Conservation (phyloP, 2,888 invertebrate species). For the Tipula helvola region DNA sequence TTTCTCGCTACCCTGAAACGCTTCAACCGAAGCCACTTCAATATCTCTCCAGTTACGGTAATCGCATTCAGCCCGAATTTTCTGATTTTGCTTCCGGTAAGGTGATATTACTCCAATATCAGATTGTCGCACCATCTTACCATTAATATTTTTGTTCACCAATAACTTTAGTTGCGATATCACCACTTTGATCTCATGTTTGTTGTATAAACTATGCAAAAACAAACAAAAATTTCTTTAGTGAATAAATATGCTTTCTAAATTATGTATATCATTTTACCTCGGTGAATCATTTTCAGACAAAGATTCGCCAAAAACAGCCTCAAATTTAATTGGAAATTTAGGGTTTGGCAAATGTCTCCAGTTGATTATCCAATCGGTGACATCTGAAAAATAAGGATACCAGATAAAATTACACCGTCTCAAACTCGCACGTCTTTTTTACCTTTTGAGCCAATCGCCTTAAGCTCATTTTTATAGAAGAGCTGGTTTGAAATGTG, state of each 20-base stretch:
- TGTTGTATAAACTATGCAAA: not conserved
- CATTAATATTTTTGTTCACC: constrained; percentile 34
- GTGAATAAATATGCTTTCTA: not conserved
- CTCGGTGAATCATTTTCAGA: constrained; percentile 41
- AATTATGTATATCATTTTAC: constrained; percentile 21
- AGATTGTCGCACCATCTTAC: constrained; percentile 31
- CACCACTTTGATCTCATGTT: not conserved
- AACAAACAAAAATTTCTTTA: not conserved
- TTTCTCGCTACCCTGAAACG: constrained; percentile 79
- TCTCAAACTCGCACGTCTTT: not conserved
- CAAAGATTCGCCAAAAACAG: constrained; percentile 41
- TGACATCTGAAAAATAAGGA: not conserved
- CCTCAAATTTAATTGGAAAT: constrained; percentile 47
- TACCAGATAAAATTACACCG: not conserved
- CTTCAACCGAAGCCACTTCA: constrained; percentile 71
- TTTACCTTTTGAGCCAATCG: constrained; percentile 25
- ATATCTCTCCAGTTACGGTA: constrained; percentile 33
- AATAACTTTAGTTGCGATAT: constrained; percentile 23
- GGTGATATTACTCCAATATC: constrained; percentile 50
- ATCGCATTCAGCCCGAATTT: constrained; percentile 30
- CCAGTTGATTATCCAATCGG: constrained; percentile 29
- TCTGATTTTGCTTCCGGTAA: constrained; percentile 36
- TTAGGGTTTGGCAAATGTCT: constrained; percentile 33
- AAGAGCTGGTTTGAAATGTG: constrained; percentile 55
- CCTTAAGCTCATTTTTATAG: constrained; percentile 50